phyloP scores from a whole-genome alignment of 2,888 invertebrate species.

The Oscheius onirici region DNA sequence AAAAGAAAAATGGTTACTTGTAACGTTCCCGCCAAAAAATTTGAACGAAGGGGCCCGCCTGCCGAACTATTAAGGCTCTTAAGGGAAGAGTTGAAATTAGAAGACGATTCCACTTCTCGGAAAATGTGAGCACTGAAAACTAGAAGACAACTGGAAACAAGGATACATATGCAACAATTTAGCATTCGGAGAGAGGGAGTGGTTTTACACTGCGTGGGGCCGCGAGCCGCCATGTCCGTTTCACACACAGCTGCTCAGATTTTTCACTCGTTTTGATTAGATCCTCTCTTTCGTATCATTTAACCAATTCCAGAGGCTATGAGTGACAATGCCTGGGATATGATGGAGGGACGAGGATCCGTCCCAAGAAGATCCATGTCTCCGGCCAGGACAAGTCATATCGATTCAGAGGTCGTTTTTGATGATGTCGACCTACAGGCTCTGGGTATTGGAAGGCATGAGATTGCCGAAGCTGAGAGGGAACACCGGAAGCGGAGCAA shows the following conservation, averaged over 20 bases:
- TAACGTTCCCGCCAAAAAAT: too few species aligned
- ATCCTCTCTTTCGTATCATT: neutral
- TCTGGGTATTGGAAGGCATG: constrained; percentile 20
- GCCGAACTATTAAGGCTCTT: too few species aligned
- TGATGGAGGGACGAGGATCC: constrained; percentile 52
- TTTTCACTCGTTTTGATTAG: constrained; percentile 9
- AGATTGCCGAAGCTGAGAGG: constrained; percentile 41
- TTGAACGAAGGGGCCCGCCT: too few species aligned
- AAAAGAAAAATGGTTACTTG: too few species aligned
- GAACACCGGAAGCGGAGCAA: constrained; percentile 42
- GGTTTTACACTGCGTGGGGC: too few species aligned
- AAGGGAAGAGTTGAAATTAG: too few species aligned
- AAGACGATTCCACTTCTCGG: too few species aligned
- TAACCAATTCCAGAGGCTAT: constrained; percentile 20
- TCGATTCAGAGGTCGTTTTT: constrained; percentile 42
- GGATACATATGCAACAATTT: too few species aligned
- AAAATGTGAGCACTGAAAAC: too few species aligned
- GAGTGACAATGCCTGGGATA: constrained; percentile 66
- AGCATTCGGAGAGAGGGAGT: too few species aligned
- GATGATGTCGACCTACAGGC: constrained; percentile 18
- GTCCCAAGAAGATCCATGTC: constrained; percentile 41
- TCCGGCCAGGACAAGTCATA: constrained; percentile 44
- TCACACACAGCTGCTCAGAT: constrained; percentile 7
- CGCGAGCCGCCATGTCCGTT: too few species aligned
- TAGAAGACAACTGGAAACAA: too few species aligned